phyloP scores from a whole-genome alignment of 1,140 invertebrate genomes.

The Lutraria rhynchaena region DNA sequence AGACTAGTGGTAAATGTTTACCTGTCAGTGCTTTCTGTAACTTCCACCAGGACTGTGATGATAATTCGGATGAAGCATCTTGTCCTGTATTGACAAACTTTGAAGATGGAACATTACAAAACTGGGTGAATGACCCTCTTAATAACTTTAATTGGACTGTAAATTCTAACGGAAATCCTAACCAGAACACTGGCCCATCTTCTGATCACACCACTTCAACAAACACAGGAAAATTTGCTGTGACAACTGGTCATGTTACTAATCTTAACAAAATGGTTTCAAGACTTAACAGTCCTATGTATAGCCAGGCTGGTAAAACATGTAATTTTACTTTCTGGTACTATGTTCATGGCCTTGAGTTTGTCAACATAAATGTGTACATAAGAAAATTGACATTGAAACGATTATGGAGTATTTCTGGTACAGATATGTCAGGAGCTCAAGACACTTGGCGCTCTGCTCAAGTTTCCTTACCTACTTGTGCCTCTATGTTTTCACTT shows the following conservation, averaged over 20 bases:
- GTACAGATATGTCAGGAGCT: background rate
- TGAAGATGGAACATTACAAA: constrained; percentile 69
- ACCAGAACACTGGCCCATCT: constrained; percentile 59
- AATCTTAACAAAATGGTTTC: constrained; percentile 28
- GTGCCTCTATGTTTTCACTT: constrained; percentile 75
- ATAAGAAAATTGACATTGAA: constrained; percentile 33
- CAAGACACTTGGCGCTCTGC: constrained; percentile 69
- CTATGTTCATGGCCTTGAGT: constrained; percentile 65
- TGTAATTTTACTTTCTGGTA: constrained; percentile 78
- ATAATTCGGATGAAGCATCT: constrained; percentile 75
- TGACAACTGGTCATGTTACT: constrained; percentile 50
- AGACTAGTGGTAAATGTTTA: constrained; percentile 69
- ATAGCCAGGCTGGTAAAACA: constrained; percentile 67
- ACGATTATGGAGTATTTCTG: constrained; percentile 43
- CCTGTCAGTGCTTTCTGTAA: constrained; percentile 84
- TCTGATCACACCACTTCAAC: constrained; percentile 72
- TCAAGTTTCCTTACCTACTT: constrained; percentile 65
- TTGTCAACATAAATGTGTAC: constrained; percentile 64
- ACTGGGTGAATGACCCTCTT: constrained; percentile 67
- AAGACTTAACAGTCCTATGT: constrained; percentile 73
- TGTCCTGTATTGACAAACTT: constrained; percentile 72
- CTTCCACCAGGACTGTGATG: constrained; percentile 85
- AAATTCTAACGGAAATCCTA: constrained; percentile 60
- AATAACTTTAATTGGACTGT: constrained; percentile 69
- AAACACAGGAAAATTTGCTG: constrained; percentile 67